phyloP scores from a whole-genome alignment of 1,140 invertebrate species.

The Drosophila kepulauana region DNA sequence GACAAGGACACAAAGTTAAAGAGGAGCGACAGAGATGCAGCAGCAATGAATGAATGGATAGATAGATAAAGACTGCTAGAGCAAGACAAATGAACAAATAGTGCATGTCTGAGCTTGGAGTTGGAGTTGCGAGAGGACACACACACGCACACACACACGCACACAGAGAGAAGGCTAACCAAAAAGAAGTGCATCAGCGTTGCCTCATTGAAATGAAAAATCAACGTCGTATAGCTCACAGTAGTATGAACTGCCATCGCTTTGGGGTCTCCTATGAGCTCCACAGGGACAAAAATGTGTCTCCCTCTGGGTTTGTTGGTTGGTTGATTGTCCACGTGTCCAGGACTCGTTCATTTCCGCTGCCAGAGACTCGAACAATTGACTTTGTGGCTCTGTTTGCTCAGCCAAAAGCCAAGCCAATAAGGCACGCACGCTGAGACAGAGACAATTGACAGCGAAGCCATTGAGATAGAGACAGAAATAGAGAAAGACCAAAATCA shows the following conservation, averaged over 20 bases:
- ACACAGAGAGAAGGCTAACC: constrained; percentile 1
- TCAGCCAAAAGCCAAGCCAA: constrained; percentile 68
- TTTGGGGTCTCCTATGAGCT: not conserved
- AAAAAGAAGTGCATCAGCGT: constrained; percentile 45
- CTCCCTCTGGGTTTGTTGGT: not conserved
- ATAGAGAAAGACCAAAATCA: constrained; percentile 1
- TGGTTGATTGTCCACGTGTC: constrained; percentile 22
- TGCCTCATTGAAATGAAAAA: constrained; percentile 69
- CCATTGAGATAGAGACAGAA: constrained; percentile 18
- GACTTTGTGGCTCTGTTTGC: constrained; percentile 68
- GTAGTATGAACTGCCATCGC: constrained; percentile 25
- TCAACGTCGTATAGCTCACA: constrained; percentile 64
- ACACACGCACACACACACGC: constrained; percentile 24
- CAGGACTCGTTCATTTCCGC: constrained; percentile 63
- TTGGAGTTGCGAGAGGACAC: not conserved
- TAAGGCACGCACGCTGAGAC: constrained; percentile 66
- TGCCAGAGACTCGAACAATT: constrained; percentile 62
- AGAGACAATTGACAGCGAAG: constrained; percentile 4
- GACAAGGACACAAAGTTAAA: constrained; percentile 32
- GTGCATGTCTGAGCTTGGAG: constrained; percentile 24
- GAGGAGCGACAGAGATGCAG: not conserved
- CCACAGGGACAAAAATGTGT: not conserved
- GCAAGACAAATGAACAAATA: constrained; percentile 64
- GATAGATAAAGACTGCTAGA: constrained; percentile 44
- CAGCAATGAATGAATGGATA: constrained; percentile 13